Base-by-base conservation (phyloP, 1,140 invertebrate genomes). In the Cherax quadricarinatus region DNA sequence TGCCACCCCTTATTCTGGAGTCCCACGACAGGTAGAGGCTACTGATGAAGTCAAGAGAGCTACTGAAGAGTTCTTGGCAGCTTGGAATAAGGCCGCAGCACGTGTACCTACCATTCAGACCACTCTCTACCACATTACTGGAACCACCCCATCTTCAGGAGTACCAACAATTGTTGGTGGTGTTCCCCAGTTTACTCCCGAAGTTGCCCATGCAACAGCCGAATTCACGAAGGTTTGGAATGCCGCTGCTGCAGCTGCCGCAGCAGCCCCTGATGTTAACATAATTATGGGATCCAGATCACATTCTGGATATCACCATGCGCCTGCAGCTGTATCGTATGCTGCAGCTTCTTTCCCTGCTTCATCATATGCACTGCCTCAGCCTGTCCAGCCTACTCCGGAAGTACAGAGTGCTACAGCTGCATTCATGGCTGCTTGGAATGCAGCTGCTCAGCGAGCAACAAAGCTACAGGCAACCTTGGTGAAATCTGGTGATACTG, bases 351-450 rank as follows among this genome's bases (percentile, higher is more conserved):
- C 60, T 48, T n/a, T 53, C 12, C 51, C 81, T 7, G 24, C 66
- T 18, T 7, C 18, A 10, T 49, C n/a, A 14, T 49, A 75, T 60
- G 86, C 49, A 48, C 18, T 48, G 24, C 87, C 57, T 51, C 30
- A 48, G 48, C 80, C 88, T 73, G 88, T 89, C 18, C 21, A 57
- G 24, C 88, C 88, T 14, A 89, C 88, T 14, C 79, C 62, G 16
- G 88, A 89, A 24, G 88, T 83, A 48, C 60, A 89, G 88, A 83
- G 24, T 24, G 88, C 88, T 51, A 89, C 88, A 51, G 88, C 88
- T 73, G 88, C 81, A 18, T 89, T 89, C 80, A 89, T 89, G 88
- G 88, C 88, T 53, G 88, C 88, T 48, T 89, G 88, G 88, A 89
- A 89, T 53, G 78, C 4, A 75, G 88, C 88, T 24, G 81, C 88